Base-by-base conservation (phyloP, 2,797 vertebrate genomes). In the Kryptopterus vitreolus region DNA sequence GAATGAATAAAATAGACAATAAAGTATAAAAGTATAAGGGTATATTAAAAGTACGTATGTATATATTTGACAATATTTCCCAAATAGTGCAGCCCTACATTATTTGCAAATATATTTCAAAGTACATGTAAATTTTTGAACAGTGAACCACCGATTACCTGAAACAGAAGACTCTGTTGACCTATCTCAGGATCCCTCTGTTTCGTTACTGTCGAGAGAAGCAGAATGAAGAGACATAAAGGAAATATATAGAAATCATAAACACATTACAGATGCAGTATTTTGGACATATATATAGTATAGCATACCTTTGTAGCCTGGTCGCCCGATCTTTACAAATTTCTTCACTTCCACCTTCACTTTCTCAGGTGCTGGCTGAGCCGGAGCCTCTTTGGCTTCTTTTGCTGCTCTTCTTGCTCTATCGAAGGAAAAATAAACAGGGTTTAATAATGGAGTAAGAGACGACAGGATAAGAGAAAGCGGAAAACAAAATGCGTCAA, bases 271-370 rank as follows among this genome's bases (percentile, higher is more conserved):
- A 63, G 20, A 12, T 26, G 11, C 20, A 24, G 26, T 13, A 26
- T 29, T 73, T 5, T 7, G 10, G 46, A n/a, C n/a, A n/a, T n/a
- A n/a, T n/a, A n/a, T n/a, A n/a, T n/a, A n/a, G 24, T 16, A 43
- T 43, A 43, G 12, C 33, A 4, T 65, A 98, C 98, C 98, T 96
- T 99, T 99, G 87, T 98, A 99, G 82, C 98, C 97, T 0, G 98
- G 97, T 12, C 97, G 94, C 2, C 98, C 97, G 2, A 99, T 99
- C 90, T 99, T 99, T 76, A 99, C 98, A 91, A 99, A 99, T 82
- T 99, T 98, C 89, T 96, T 98, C 79, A 99, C 97, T 84, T 98
- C 97, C 53, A 99, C 98, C 85, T 99, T 99, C 58, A 98, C 96
- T 81, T 99, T 99, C 15, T 98, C 97, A 0, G 98, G 97, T 0